Conservation (phyloP, 2,797 vertebrate genomes). For the Epinephelus coioides region DNA sequence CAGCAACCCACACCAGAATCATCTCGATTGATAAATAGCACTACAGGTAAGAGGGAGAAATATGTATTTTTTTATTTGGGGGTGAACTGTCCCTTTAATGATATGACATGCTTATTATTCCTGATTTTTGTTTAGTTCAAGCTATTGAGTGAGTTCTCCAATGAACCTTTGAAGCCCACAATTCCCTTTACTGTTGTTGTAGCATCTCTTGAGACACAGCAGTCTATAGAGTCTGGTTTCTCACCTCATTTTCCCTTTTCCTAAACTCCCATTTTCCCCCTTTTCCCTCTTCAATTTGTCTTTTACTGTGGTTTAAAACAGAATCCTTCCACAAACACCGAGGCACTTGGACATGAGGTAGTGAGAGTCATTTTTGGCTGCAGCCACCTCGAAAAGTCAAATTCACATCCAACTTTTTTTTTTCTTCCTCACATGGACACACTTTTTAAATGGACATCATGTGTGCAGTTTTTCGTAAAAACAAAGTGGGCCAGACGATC, state of each 20-base stretch:
- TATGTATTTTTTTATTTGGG: not conserved
- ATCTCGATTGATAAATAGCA: too few relatives aligned
- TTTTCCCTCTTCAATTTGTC: conserved; percentile 14
- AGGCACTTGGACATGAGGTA: conserved; percentile 43
- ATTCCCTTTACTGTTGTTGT: not conserved
- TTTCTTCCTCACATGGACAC: conserved; percentile 1
- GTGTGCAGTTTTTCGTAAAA: conserved; percentile 14
- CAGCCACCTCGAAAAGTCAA: conserved; percentile 20
- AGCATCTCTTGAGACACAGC: conserved; percentile 11
- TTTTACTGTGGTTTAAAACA: conserved; percentile 44
- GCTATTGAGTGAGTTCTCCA: not conserved
- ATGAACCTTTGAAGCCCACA: not conserved
- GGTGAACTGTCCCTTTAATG: not conserved
- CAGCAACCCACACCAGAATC: too few relatives aligned
- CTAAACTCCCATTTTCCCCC: not conserved
- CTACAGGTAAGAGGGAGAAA: too few relatives aligned
- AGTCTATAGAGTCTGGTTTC: conserved; percentile 26
- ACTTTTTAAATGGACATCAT: not conserved
- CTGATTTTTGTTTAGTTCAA: not conserved
- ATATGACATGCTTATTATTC: not conserved
- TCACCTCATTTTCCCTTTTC: conserved; percentile 40
- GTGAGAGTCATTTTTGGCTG: conserved; percentile 33
- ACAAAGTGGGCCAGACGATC: not conserved
- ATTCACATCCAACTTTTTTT: conserved; percentile 12
- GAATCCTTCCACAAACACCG: conserved; percentile 43